These are phyloP conservation scores for Nephila pilipes DNA, from an alignment of 1,140 invertebrate species.

Conservation along the genomic window DNA sequence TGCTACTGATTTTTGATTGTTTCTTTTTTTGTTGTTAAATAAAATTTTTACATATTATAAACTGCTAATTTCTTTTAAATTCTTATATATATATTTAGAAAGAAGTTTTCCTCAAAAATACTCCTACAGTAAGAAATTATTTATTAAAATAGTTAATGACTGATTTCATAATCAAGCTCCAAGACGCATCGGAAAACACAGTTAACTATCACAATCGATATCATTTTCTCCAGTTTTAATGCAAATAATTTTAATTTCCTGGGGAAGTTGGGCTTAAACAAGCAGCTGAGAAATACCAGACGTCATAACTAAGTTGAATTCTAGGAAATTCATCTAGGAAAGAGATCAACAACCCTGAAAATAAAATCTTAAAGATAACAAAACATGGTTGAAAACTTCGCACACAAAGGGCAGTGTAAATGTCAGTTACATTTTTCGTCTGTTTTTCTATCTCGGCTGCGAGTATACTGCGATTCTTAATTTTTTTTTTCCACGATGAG, in stretches of 20 bases:
- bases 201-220: background rate
- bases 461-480: background rate
- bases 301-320: background rate
- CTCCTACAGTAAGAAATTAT: background rate
- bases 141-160: background rate
- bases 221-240: background rate
- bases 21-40: too few relatives aligned
- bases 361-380: constrained; percentile 2
- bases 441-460: background rate
- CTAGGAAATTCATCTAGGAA: too few relatives aligned
- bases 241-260: background rate
- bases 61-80: background rate
- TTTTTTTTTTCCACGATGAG: background rate
- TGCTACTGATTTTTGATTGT: too few relatives aligned
- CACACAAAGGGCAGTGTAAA: constrained; percentile 29
- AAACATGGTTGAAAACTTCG: background rate
- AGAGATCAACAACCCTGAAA: background rate
- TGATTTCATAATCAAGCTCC: background rate
- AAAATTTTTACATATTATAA: background rate
- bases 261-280: background rate
- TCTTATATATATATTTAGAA: background rate
- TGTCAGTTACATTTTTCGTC: background rate
- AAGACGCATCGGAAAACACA: background rate
- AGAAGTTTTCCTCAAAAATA: background rate
- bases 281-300: background rate